phyloP scores from a whole-genome alignment of 2,113 vertebrate genomes.

The Nothocercus nigrocapillus region DNA sequence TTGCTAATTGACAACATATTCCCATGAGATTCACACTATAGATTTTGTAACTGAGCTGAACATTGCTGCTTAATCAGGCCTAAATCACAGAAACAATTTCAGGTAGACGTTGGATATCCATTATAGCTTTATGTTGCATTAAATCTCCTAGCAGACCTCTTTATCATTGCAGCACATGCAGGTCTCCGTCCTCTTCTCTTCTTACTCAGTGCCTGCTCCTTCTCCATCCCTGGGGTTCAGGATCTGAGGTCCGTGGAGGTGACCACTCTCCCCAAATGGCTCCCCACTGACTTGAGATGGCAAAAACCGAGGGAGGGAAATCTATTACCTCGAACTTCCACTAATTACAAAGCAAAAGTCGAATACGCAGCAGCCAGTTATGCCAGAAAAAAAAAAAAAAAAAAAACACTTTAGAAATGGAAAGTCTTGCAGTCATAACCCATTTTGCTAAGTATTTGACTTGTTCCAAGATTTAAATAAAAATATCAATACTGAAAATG shows the following conservation, averaged over 20 bases:
- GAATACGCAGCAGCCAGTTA: neutral
- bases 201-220: neutral
- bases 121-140: neutral
- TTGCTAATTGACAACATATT: neutral
- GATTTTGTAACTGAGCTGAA: neutral
- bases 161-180: neutral
- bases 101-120: neutral
- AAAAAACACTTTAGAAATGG: neutral
- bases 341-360: neutral
- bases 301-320: neutral
- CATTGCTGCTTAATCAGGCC: neutral
- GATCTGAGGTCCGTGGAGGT: neutral
- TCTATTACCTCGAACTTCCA: neutral
- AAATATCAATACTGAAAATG: neutral
- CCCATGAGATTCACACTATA: neutral
- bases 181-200: neutral
- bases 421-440: neutral
- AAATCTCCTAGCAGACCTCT: neutral
- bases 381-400: neutral
- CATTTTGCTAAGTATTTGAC: neutral
- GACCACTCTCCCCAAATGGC: neutral
- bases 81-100: neutral
- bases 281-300: neutral
- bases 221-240: fast-evolving
- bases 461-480: neutral